Base-by-base conservation (phyloP, 1,140 invertebrate genomes). In the Pogonomyrmex californicus region DNA sequence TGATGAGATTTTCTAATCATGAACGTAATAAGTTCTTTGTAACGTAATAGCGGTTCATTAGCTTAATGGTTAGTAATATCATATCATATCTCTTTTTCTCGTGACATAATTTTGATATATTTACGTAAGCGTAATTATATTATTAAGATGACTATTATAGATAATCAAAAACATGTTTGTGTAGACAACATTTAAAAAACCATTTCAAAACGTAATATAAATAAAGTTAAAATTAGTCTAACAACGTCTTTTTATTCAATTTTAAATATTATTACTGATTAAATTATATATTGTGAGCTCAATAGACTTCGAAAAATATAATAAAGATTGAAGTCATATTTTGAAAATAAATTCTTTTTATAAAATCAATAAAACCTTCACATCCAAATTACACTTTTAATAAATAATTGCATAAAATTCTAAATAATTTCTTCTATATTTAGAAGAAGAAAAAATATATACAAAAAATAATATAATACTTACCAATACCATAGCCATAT, bases 1-100 rank as follows among this genome's bases (percentile, higher is more conserved):
- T 30, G n/a, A 36, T 17, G 30, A 60, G 33, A 58, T 14, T 1
- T 10, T 49, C 36, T 78, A 85, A 87, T 77, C 33, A 49, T 44
- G 77, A 63, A 51, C 60, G 23, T 77, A 82, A 60, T 38, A 17
- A 51, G 30, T 36, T 58, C 47, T 66, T 47, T 12, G 3, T 60
- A 49, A 56, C 44, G 23, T 60, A 83, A 58, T 44, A 73, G 49
- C 56, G 23, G 41, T n/a, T 86, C 56, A 82, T 90, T 88, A 88
- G 51, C 62, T 23, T 87, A 89, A 90, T 65, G 44, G 4, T 70
- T 38, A 47, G 41, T 58, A 12, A 1, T 10, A 47, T 62, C 73
- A 79, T 76, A 54, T 4, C 30, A 47, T 79, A 88, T 44, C 56
- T 30, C 33, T 51, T 12, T 89, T 82, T 65, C 9, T 51, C 33